Percentiles rank a stretch among this genome's conserved stretches.
These are phyloP conservation scores for Centropyge bicolor DNA, from an alignment of 2,797 vertebrate species.

Conservation along the genomic window DNA sequence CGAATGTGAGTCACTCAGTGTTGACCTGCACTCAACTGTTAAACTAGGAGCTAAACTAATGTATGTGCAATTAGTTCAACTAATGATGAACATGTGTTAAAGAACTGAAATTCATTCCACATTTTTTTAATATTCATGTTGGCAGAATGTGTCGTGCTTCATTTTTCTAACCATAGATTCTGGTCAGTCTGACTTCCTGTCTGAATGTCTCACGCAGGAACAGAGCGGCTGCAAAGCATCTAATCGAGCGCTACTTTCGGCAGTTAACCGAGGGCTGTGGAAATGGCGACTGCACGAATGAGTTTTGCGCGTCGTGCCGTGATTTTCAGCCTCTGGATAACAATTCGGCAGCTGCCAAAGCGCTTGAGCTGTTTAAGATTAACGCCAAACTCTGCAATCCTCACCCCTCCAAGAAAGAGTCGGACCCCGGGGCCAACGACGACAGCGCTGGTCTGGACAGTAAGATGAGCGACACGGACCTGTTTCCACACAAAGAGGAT, in stretches of 20 bases:
- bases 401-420: constrained; percentile 94
- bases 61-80: neutral
- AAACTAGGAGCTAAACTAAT: constrained; percentile 14
- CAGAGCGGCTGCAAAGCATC: constrained; percentile 99
- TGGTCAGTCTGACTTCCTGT: constrained; percentile 81
- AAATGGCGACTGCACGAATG: constrained; percentile 99
- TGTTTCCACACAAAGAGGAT: constrained; percentile 86
- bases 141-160: constrained; percentile 20
- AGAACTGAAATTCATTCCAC: no score
- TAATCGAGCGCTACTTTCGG: constrained; percentile 99
- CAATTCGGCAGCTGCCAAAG: constrained; percentile 97
- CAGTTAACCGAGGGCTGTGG: constrained; percentile 99
- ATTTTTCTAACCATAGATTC: constrained; percentile 3
- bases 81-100: no score
- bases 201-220: constrained; percentile 93
- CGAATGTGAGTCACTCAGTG: constrained; percentile 93
- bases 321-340: constrained; percentile 97
- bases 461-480: constrained; percentile 89
- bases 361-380: constrained; percentile 98
- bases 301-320: constrained; percentile 96
- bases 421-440: constrained; percentile 91
- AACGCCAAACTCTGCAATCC: constrained; percentile 99
- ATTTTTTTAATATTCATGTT: no score
- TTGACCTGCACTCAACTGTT: neutral
- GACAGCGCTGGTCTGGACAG: constrained; percentile 85